phyloP scores from a whole-genome alignment of 2,113 vertebrate species.

The Eleginops maclovinus region DNA sequence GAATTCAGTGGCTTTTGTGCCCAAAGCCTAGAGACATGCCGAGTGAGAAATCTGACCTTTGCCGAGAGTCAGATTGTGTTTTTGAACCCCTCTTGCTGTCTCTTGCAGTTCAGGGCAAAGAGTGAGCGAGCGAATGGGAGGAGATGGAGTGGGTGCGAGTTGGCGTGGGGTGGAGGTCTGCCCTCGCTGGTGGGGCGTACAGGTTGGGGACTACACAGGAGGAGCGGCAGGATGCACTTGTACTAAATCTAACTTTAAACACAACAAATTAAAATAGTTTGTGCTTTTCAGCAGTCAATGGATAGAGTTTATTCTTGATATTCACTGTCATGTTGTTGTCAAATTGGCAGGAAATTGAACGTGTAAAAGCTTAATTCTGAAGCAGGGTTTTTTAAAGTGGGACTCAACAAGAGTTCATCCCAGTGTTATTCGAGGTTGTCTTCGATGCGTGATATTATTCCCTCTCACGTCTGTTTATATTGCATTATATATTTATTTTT shows the following conservation, averaged over 20 bases:
- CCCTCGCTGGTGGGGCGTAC: conserved; percentile 57
- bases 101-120: conserved; percentile 73
- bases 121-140: conserved; percentile 66
- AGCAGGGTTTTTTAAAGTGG: conserved; percentile 76
- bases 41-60: conserved; percentile 83
- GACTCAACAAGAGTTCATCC: conserved; percentile 76
- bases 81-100: conserved; percentile 84
- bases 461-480: conserved; percentile 84
- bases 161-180: conserved; percentile 43
- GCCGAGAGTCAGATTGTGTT: conserved; percentile 81
- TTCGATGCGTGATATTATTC: conserved; percentile 83
- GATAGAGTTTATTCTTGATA: conserved; percentile 66
- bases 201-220: conserved; percentile 45
- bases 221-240: conserved; percentile 27
- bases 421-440: conserved; percentile 77
- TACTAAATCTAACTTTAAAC: conserved; percentile 55
- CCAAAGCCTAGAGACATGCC: conserved; percentile 75
- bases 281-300: conserved; percentile 61
- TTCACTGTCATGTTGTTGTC: conserved; percentile 75
- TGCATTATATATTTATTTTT: conserved; percentile 84
- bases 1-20: conserved; percentile 84
- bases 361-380: conserved; percentile 81
- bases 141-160: conserved; percentile 48
- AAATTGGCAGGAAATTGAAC: conserved; percentile 86
- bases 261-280: conserved; percentile 71